Percentiles rank a stretch among this genome's conserved stretches.
These are phyloP conservation scores for Listronotus bonariensis DNA, from an alignment of 1,140 invertebrate genomes.

Conservation along the genomic window DNA sequence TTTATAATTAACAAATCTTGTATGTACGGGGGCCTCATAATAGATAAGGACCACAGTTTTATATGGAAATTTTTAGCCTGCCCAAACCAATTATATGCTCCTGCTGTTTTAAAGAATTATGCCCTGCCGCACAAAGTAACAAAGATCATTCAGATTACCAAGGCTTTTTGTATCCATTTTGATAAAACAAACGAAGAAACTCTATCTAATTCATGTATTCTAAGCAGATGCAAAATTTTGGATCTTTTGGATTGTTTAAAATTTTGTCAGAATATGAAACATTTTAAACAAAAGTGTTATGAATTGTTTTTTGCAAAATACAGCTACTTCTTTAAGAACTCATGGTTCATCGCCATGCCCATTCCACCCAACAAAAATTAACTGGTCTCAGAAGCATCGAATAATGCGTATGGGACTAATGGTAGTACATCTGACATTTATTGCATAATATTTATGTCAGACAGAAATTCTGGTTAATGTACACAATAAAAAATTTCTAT, in stretches of 20 bases:
- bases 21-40: constrained; percentile 47
- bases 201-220: constrained; percentile 24
- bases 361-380: constrained; percentile 36
- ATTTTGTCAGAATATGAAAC: constrained; percentile 29
- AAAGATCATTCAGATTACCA: constrained; percentile 43
- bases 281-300: constrained; percentile 26
- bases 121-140: constrained; percentile 42
- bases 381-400: constrained; percentile 38
- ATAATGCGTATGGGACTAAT: constrained; percentile 49
- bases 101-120: constrained; percentile 44
- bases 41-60: constrained; percentile 41
- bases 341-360: constrained; percentile 44
- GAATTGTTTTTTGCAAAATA: constrained; percentile 31
- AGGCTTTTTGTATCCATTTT: constrained; percentile 47
- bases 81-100: constrained; percentile 42
- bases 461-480: no score
- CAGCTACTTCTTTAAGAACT: constrained; percentile 44
- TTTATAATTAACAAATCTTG: constrained; percentile 39
- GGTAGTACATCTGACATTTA: no score
- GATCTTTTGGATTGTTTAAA: constrained; percentile 46
- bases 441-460: no score
- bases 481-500: no score
- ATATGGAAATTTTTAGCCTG: constrained; percentile 42
- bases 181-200: constrained; percentile 46
- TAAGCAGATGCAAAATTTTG: constrained; percentile 46